Percentiles rank a stretch among this genome's conserved stretches.
Conservation (phyloP, 2,888 invertebrate species). For the Sesia bembeciformis region DNA sequence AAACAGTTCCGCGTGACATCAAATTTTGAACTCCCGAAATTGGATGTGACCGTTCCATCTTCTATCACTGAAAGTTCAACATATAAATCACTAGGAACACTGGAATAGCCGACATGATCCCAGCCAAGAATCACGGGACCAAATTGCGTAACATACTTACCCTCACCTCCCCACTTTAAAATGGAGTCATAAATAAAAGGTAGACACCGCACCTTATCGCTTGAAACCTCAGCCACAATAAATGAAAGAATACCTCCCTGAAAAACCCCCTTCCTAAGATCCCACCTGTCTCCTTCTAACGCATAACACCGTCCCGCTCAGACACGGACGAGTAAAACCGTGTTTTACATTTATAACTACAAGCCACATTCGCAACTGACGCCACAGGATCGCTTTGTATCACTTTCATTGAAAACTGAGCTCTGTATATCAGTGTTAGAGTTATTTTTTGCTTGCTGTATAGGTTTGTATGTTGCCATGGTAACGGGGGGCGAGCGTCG, state of each 20-base stretch:
- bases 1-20: no score
- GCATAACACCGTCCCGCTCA: slow-evolving; percentile 25
- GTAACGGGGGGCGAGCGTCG: slow-evolving; percentile 45
- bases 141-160: slow-evolving; percentile 56
- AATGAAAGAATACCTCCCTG: slow-evolving; percentile 56
- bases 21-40: no score
- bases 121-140: slow-evolving; percentile 37
- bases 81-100: background rate
- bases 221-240: slow-evolving; percentile 40
- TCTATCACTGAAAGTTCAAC: background rate
- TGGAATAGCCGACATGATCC: slow-evolving; percentile 8
- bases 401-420: slow-evolving; percentile 10
- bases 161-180: slow-evolving; percentile 65
- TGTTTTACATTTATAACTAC: slow-evolving; percentile 75
- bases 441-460: slow-evolving; percentile 15
- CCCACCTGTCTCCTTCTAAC: slow-evolving; percentile 16
- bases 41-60: background rate
- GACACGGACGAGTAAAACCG: slow-evolving; percentile 40
- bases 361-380: slow-evolving; percentile 40
- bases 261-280: slow-evolving; percentile 13
- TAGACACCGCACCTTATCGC: slow-evolving; percentile 64
- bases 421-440: slow-evolving; percentile 19
- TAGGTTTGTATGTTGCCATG: slow-evolving; percentile 35
- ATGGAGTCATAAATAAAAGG: slow-evolving; percentile 71
- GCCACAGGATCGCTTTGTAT: slow-evolving; percentile 12